Evolutionary conservation across 2,113 vertebrate genomes (phyloP), one percentile per base, ranked within the genome.

Genomic region (Miniopterus natalensis): DNA sequence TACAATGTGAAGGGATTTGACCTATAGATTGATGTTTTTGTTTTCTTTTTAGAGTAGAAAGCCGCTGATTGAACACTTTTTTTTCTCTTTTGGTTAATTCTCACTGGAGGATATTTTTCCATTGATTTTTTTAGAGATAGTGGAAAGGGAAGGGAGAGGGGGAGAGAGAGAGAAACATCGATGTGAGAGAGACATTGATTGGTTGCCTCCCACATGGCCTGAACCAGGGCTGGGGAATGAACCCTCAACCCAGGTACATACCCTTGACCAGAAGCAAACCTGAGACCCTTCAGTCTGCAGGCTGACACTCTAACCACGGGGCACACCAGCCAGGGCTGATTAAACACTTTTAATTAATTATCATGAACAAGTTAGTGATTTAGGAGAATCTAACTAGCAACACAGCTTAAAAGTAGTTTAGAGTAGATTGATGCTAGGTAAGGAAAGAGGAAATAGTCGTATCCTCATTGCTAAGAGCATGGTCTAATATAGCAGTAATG

Each of bases 311-410:
- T 25, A 61, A 25, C 57, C 57, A 61, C 57, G 23, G 23, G 27
- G 3, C 23, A 61, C 57, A 61, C 9, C 57, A 61, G 57, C 57
- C 57, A 61, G 57, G 57, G 4, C 57, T 61, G 23, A 25, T 40
- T 71, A 11, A 42, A 71, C 40, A 45, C 40, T 73, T 92, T 88
- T 25, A 73, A 66, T 89, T 92, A 84, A 45, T 45, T 90, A 87
- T 47, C 4, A 57, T 59, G 9, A 59, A 74, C 0, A 74, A 57
- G 63, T 70, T 57, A 65, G 12, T 40, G 8, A 71, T 42, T 78
- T 40, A 84, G 47, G 15, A 94, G 65, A 96, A 79, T 78, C 65
- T 49, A 73, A 18, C 18, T 65, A 78, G 14, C 2, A 79, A 68
- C 9, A 45, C 40, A 81, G n/a, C 21, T 84, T 92, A 57, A 80